Percentiles rank a stretch among this genome's conserved stretches.
Conservation (phyloP, 2,888 invertebrate genomes). For the Drosophila birchii region DNA sequence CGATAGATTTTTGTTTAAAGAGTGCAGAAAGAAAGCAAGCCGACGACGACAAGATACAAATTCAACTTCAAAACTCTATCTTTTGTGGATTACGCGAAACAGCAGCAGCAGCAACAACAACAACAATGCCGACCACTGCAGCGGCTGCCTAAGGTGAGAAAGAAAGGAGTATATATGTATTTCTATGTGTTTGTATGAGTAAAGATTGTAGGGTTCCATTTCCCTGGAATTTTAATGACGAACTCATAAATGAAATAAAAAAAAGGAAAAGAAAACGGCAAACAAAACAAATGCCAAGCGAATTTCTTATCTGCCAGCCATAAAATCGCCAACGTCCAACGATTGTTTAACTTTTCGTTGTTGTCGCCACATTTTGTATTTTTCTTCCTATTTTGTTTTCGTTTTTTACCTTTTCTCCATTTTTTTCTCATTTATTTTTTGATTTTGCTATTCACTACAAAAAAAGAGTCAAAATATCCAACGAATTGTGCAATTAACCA, state of each 20-base stretch:
- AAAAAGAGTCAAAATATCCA: slow-evolving; percentile 32
- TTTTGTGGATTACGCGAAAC: slow-evolving; percentile 53
- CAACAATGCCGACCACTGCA: slow-evolving; percentile 69
- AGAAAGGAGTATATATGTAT: not conserved
- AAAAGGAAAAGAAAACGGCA: slow-evolving; percentile 26
- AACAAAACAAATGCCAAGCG: slow-evolving; percentile 50
- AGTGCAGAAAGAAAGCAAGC: slow-evolving; percentile 15
- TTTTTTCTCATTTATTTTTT: not conserved
- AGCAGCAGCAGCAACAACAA: slow-evolving; percentile 30
- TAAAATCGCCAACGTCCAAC: slow-evolving; percentile 67
- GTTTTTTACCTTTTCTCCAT: not conserved
- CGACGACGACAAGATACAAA: not conserved
- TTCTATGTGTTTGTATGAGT: not conserved
- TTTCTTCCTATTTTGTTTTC: not conserved
- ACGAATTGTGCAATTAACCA: slow-evolving; percentile 67
- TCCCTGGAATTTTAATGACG: slow-evolving; percentile 73
- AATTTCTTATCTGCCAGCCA: slow-evolving; percentile 64
- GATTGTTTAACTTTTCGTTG: slow-evolving; percentile 45
- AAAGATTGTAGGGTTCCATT: slow-evolving; percentile 45
- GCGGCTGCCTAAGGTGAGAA: slow-evolving; percentile 75
- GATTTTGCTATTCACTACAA: slow-evolving; percentile 11
- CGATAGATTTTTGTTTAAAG: slow-evolving; percentile 32
- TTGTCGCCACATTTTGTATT: slow-evolving; percentile 26
- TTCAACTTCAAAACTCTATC: slow-evolving; percentile 27
- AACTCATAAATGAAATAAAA: slow-evolving; percentile 16